Evolutionary conservation across 2,888 invertebrate species (phyloP), one percentile per base, ranked within the genome.

Genomic region (Mesochorus sp.): DNA sequence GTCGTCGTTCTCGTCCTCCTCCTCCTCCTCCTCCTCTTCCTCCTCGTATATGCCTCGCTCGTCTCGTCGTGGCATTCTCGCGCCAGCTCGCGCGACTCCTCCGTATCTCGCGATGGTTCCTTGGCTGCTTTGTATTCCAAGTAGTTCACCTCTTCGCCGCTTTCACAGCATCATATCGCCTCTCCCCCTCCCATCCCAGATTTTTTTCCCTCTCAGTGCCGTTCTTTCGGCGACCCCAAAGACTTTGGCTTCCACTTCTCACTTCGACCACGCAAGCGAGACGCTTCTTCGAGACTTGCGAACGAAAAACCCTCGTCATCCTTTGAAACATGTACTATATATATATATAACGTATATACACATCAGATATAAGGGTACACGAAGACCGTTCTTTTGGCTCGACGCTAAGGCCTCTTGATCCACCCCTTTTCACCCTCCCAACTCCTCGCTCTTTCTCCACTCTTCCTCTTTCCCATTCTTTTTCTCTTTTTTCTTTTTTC

Each of bases 101-200:
- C 31, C 55, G 17, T 72, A 42, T 26, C 57, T 31, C 42, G 39
- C 42, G 12, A 44, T 59, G 49, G 19, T 47, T 78, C 49, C 51
- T 28, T 37, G 62, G 83, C 89, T 90, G 88, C 88, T 90, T 89
- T 88, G 89, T 90, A 90, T 90, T 90, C 90, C 85, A 80, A 85
- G 85, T 87, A 83, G 86, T 86, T 85, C 73, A 77, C 79, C 81
- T 73, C 80, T 80, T 82, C 80, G 77, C 81, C 81, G 82, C 82
- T 80, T 73, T 81, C 81, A 79, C 81, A 81, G 64, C 73, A 55
- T 59, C 76, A 34, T 61, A 28, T 68, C 37, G 19, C 80, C 34
- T 71, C 49, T 57, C 68, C 19, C 47, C 39, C 14, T 42, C 53
- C 14, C 72, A 62, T 71, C 79, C 57, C 67, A 12, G 19, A n/a